phyloP scores from a whole-genome alignment of 2,888 invertebrate species.

The Calameuta filiformis region DNA sequence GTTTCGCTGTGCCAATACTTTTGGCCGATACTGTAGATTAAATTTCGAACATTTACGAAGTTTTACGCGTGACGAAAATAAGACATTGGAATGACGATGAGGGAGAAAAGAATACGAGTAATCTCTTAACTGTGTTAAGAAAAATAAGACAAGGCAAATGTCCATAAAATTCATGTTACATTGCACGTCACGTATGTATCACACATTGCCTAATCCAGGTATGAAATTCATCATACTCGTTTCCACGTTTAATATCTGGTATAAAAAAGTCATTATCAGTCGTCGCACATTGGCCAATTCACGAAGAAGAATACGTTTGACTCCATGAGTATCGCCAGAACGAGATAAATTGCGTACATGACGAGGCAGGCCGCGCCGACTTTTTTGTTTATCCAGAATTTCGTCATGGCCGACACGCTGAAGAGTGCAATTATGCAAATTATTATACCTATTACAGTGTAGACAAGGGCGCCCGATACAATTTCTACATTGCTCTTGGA shows the following conservation, averaged over 20 bases:
- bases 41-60: too few species aligned
- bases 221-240: too few species aligned
- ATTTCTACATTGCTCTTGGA: slow-evolving; percentile 72
- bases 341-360: slow-evolving; percentile 78
- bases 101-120: too few species aligned
- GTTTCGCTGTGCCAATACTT: too few species aligned
- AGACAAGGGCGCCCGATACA: slow-evolving; percentile 83
- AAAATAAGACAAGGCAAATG: too few species aligned
- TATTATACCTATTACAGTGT: slow-evolving; percentile 83
- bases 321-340: slow-evolving; percentile 83
- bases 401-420: slow-evolving; percentile 74
- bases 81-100: too few species aligned
- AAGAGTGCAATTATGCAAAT: slow-evolving; percentile 79
- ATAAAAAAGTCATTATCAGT: neutral
- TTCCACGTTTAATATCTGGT: too few species aligned
- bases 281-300: slow-evolving; percentile 50
- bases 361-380: slow-evolving; percentile 76
- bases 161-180: too few species aligned
- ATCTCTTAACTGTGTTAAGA: too few species aligned
- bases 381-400: slow-evolving; percentile 76
- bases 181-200: too few species aligned
- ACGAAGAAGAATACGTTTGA: slow-evolving; percentile 75
- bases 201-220: too few species aligned
- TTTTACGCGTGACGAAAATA: too few species aligned
- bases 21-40: neutral